These are phyloP conservation scores for Cephus pulcher DNA, from an alignment of 2,888 invertebrate genomes.

Conservation along the genomic window DNA sequence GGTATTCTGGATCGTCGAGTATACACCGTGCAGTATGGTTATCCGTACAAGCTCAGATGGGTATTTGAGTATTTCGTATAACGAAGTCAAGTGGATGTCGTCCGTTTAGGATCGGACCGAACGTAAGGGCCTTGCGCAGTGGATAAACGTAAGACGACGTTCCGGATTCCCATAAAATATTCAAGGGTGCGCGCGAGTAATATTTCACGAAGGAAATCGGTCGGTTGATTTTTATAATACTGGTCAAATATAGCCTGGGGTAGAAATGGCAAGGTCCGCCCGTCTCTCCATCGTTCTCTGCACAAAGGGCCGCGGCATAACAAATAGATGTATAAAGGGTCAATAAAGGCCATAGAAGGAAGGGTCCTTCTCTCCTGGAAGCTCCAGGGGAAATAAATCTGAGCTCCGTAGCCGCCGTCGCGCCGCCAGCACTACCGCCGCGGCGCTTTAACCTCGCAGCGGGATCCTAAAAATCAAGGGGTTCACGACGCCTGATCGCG, in stretches of 20 bases:
- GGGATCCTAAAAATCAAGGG: constrained; percentile 58
- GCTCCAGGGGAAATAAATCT: constrained; percentile 63
- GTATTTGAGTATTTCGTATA: not conserved
- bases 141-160: constrained; percentile 44
- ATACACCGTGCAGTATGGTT: not conserved
- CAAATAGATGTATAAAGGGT: constrained; percentile 67
- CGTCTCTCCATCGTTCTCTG: constrained; percentile 31
- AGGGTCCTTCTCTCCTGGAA: constrained; percentile 41
- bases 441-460: constrained; percentile 48
- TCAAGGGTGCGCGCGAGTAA: constrained; percentile 62
- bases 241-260: constrained; percentile 67
- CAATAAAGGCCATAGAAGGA: constrained; percentile 62
- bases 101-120: not conserved
- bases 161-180: constrained; percentile 58
- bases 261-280: constrained; percentile 45
- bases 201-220: constrained; percentile 66
- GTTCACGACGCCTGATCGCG: constrained; percentile 46
- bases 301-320: constrained; percentile 65
- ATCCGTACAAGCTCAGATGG: not conserved
- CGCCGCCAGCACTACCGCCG: not conserved
- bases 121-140: constrained; percentile 33
- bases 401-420: constrained; percentile 42
- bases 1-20: not conserved
- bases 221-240: constrained; percentile 68
- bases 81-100: not conserved